Base-by-base conservation (phyloP, 2,113 vertebrate species). In the Myiagra hebetior region DNA sequence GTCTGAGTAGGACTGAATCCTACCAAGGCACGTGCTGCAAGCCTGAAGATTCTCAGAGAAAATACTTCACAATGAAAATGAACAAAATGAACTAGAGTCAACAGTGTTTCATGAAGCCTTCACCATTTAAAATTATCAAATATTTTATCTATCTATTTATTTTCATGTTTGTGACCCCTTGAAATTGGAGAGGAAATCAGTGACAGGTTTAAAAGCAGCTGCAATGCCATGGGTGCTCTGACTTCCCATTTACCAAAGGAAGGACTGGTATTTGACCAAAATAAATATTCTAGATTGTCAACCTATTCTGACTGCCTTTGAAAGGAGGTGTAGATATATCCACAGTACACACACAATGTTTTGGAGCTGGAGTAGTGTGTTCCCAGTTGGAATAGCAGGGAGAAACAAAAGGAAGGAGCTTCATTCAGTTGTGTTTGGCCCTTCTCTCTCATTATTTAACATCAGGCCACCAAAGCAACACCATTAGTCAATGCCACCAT, bases 321-420 rank as follows among this genome's bases (percentile, higher is more conserved):
- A 18, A 75, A 64, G 5, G 5, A 72, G 64, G 13, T 8, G n/a
- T 6, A 52, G 35, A 9, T 35, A 16, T 3, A 49, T 20, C 62
- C 72, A 33, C 46, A 78, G 63, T 24, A 53, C 28, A 77, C 41
- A 74, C 11, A 42, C 7, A 46, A 5, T 12, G 9, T 33, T 94
- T n/a, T 80, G 6, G 13, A 62, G 23, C 12, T 73, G 56, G 7
- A 80, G 28, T 6, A 56, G 44, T 2, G 15, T 0, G 1, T 9
- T 69, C 82, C 73, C 24, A 30, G 35, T 3, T 87, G 62, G 24
- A 95, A 76, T 0, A 30, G 21, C 3, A 63, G 15, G 20, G 14
- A 6, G 47, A 85, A 47, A 13, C 13, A 59, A 47, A 88, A 75
- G 28, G 13, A 26, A 79, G 62, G 23, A 86, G 44, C 24, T 79